Percentiles rank a stretch among this genome's conserved stretches.
Conservation (phyloP, 2,113 vertebrate species). For the Clarias batrachus region DNA sequence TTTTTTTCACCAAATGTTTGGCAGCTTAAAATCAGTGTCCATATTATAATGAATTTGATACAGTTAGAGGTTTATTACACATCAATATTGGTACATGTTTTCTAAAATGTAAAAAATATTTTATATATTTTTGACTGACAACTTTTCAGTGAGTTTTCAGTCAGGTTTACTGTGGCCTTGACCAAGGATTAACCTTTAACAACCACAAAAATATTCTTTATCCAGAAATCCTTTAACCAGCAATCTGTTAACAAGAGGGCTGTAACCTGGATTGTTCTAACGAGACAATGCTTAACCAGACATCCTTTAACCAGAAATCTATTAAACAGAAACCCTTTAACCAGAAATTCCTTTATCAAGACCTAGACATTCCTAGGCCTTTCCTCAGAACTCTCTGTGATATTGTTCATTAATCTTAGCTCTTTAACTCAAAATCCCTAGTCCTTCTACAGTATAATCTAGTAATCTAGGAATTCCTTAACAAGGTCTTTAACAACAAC, state of each 20-base stretch:
- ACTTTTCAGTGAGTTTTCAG: background rate
- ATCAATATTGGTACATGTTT: background rate
- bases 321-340: background rate
- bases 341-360: background rate
- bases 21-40: background rate
- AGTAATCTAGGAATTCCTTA: too few relatives aligned
- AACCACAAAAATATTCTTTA: too few relatives aligned
- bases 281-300: background rate
- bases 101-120: background rate
- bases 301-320: background rate
- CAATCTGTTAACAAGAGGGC: too few relatives aligned
- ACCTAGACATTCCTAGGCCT: background rate
- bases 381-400: background rate
- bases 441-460: too few relatives aligned
- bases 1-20: background rate
- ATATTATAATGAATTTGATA: background rate
- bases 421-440: too few relatives aligned
- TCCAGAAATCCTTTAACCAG: too few relatives aligned
- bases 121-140: background rate
- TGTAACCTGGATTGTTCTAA: background rate
- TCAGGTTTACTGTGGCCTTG: background rate
- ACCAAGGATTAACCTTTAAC: too few relatives aligned
- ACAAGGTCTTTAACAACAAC: too few relatives aligned
- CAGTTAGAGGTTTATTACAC: background rate
- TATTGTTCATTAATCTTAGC: too few relatives aligned